A percentile compares a stretch with the other conserved stretches of the same genome.
Evolutionary conservation across 64 coral and sea anemone species (phyloP).

Genomic region (Stylophora pistillata): DNA sequence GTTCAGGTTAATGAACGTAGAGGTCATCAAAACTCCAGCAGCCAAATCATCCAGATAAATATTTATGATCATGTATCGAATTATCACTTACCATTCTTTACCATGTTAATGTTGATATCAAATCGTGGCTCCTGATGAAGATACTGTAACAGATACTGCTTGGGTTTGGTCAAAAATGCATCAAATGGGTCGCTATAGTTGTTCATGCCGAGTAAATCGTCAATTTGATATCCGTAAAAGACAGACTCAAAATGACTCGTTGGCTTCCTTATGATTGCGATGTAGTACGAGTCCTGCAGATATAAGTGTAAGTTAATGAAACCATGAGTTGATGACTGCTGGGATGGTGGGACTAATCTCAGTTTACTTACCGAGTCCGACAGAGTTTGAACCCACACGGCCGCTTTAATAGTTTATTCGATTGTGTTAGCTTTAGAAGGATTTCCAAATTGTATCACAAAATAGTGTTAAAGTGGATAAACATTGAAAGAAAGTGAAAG

Average conservation of each 20-base stretch:
- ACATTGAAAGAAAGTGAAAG: too few relatives aligned
- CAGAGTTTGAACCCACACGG: too few relatives aligned
- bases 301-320: background rate
- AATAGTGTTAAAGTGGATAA: too few relatives aligned
- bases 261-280: constrained; percentile 68
- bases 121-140: constrained; percentile 47
- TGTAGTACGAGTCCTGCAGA: constrained; percentile 39
- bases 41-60: too few relatives aligned
- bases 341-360: background rate
- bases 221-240: constrained; percentile 67
- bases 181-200: constrained; percentile 59
- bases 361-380: too few relatives aligned
- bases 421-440: too few relatives aligned
- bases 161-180: constrained; percentile 61
- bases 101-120: constrained; percentile 57
- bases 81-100: constrained; percentile 67
- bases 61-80: background rate
- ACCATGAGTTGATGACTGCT: background rate
- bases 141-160: constrained; percentile 49
- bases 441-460: too few relatives aligned
- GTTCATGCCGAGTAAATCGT: constrained; percentile 64
- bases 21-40: too few relatives aligned
- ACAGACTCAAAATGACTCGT: constrained; percentile 74
- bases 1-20: too few relatives aligned
- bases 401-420: too few relatives aligned